phyloP scores from a whole-genome alignment of 2,888 invertebrate genomes.

The Plebejus anna region DNA sequence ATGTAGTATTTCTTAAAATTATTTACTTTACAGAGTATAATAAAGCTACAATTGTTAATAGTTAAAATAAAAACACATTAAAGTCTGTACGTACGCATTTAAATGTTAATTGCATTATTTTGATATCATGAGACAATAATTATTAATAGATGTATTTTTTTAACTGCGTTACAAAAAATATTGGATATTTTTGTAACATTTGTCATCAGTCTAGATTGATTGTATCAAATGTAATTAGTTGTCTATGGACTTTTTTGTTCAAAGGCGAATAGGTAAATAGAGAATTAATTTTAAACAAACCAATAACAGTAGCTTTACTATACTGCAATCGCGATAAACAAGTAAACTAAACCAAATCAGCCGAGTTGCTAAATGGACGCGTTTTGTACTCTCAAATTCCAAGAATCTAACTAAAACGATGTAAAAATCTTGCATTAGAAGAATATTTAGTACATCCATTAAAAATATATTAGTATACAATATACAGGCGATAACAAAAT shows the following conservation, averaged over 20 bases:
- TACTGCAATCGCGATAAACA: conserved; percentile 8
- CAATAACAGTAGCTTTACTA: not conserved
- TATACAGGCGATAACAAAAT: conserved; percentile 22
- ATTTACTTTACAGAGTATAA: conserved; percentile 11
- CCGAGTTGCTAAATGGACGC: conserved; percentile 2
- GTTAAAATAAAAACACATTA: not conserved
- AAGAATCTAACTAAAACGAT: conserved; percentile 24
- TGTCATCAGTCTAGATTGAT: no score
- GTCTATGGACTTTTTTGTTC: not conserved
- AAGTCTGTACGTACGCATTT: not conserved
- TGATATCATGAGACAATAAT: not conserved
- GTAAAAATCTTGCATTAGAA: conserved; percentile 26
- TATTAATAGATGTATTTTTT: not conserved
- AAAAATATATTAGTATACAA: conserved; percentile 19
- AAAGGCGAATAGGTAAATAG: not conserved
- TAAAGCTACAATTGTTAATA: not conserved
- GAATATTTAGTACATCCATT: conserved; percentile 15
- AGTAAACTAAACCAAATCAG: conserved; percentile 18
- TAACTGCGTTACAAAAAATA: not conserved
- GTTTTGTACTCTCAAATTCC: conserved; percentile 27
- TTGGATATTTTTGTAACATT: no score
- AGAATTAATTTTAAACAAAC: not conserved
- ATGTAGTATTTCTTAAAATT: conserved; percentile 61
- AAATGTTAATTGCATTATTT: not conserved
- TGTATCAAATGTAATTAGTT: no score